Base-by-base conservation (phyloP, 2,113 vertebrate genomes). In the Cephalopterus ornatus region DNA sequence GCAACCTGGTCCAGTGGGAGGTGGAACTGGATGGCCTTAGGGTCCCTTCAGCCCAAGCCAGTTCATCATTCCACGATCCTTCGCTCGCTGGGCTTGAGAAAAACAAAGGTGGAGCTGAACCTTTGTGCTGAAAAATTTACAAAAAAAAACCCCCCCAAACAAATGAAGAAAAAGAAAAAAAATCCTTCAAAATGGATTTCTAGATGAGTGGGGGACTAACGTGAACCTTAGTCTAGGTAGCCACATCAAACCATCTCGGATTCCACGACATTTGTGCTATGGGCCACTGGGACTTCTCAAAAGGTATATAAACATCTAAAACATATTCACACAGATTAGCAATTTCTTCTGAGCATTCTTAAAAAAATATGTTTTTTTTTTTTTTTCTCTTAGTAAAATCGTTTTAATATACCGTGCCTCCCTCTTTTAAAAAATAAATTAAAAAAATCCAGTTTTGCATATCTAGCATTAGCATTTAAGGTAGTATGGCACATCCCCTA, bases 381-480 rank as follows among this genome's bases (percentile, higher is more conserved):
- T 95, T 97, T 98, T 98, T 99, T 98, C 97, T 99, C 97, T 98
- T 99, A 98, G 98, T 98, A 98, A 98, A 99, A 98, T 98, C 95
- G 97, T 98, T 98, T 98, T 98, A 98, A 98, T 98, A 99, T 98
- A 98, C 98, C 98, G 98, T 98, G 98, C 98, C 98, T 98, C 98
- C 98, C 98, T 98, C 98, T 98, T 98, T 98, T 98, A 98, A 97
- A 99, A 99, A 98, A 98, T 97, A 98, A 98, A 98, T 97, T 97
- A 97, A 98, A 99, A 98, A 97, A 98, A 98, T 98, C 97, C 98
- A 98, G 98, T 99, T 99, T 99, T 99, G 99, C 99, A 99, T 99
- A 99, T 99, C 98, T 98, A 99, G 99, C 98, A 23, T 99, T 99
- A 99, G 99, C 98, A 98, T 99, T 99, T 99, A 99, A 99, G 99